Percentiles rank a stretch among this genome's conserved stretches.
Conservation (phyloP, 2,113 vertebrate species). For the Synchiropus splendidus region DNA sequence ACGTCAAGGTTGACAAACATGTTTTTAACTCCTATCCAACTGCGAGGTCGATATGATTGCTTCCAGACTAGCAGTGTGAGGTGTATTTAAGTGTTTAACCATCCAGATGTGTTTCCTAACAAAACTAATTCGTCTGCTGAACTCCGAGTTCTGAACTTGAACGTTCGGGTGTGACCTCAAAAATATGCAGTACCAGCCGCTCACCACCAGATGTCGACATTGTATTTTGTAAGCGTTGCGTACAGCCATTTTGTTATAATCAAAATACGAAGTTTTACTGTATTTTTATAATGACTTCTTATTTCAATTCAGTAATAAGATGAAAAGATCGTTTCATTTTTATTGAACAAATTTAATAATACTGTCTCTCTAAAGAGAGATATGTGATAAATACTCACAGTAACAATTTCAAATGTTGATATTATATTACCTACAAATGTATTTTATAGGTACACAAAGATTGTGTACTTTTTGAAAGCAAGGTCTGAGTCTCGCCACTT, state of each 20-base stretch:
- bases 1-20: not conserved
- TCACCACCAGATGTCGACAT: not conserved
- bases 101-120: not conserved
- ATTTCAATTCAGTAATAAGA: not conserved
- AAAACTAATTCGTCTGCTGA: not conserved
- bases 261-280: not conserved
- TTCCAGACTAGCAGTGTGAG: not conserved
- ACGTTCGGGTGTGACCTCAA: slow-evolving; percentile 1
- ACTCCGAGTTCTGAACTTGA: not conserved
- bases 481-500: too few species aligned
- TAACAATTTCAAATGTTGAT: too few species aligned
- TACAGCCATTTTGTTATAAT: not conserved
- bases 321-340: too few species aligned
- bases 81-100: not conserved
- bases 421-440: too few species aligned
- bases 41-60: not conserved
- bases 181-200: not conserved
- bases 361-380: not conserved
- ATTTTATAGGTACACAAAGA: too few species aligned
- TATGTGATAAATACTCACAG: too few species aligned
- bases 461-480: too few species aligned
- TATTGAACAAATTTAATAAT: not conserved
- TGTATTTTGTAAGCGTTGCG: not conserved
- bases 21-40: not conserved
- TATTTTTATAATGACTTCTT: not conserved